Evolutionary conservation across 2,797 vertebrate species (phyloP).

Genomic region (Bufotes viridis): DNA sequence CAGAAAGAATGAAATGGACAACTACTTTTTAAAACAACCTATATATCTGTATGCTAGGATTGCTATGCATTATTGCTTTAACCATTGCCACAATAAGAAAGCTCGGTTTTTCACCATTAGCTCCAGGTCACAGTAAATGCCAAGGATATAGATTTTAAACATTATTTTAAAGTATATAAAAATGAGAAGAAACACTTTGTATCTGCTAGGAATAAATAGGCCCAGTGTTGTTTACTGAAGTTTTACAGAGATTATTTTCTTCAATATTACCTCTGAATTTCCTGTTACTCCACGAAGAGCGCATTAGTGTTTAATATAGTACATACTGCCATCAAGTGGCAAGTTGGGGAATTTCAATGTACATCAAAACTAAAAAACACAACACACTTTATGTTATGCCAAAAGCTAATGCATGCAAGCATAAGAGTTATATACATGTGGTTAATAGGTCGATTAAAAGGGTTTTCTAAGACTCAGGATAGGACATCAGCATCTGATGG

Average conservation of each 20-base stretch:
- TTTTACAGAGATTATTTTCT: neutral
- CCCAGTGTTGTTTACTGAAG: neutral
- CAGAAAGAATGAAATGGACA: neutral
- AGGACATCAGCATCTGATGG: no score
- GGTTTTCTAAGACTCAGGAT: no score
- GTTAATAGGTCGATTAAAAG: no score
- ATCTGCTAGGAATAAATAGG: neutral
- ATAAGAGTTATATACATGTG: neutral
- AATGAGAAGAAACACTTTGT: neutral
- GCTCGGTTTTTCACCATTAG: neutral
- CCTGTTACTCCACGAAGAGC: neutral
- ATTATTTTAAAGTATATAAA: neutral
- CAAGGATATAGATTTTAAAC: neutral
- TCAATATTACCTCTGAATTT: neutral
- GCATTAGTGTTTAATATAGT: neutral
- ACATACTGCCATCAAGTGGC: slow-evolving; percentile 51
- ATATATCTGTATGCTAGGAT: neutral
- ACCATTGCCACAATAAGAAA: neutral
- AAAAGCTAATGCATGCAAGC: neutral
- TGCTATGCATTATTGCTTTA: no score
- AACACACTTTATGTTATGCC: neutral
- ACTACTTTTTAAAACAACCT: neutral
- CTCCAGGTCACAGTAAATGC: neutral
- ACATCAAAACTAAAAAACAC: neutral
- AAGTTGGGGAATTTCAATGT: neutral